Evolutionary conservation across 1,140 invertebrate species (phyloP).

Genomic region (Battus philenor): DNA sequence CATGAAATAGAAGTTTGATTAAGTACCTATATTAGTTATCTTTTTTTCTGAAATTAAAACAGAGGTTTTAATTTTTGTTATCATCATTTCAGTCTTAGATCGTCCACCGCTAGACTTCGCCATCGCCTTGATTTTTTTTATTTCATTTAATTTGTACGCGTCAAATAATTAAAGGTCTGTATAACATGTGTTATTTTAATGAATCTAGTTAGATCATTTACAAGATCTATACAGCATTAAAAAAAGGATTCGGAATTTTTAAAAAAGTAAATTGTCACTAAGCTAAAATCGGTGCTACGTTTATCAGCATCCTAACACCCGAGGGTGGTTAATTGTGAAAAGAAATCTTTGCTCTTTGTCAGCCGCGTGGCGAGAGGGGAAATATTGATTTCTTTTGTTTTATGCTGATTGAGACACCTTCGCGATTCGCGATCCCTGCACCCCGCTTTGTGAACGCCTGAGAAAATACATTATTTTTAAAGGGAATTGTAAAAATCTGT

Average conservation of each 20-base stretch:
- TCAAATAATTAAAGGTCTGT: no score
- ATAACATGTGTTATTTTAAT: no score
- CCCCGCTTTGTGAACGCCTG: conserved; percentile 54
- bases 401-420: conserved; percentile 76
- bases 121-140: no score
- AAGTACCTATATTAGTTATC: no score
- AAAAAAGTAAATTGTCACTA: conserved; percentile 34
- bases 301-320: conserved; percentile 61
- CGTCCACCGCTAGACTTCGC: no score
- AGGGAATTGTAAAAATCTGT: conserved; percentile 26
- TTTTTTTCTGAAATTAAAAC: no score
- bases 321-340: conserved; percentile 74
- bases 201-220: no score
- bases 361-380: conserved; percentile 51
- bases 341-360: conserved; percentile 76
- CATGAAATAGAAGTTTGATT: no score
- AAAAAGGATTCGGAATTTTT: not conserved
- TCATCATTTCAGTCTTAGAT: no score
- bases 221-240: no score
- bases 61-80: no score
- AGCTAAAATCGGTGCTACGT: conserved; percentile 51
- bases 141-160: no score
- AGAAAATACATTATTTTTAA: conserved; percentile 63
- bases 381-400: conserved; percentile 76
- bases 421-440: conserved; percentile 43